Base-by-base conservation (phyloP, 2,797 vertebrate species). In the Anguilla anguilla region DNA sequence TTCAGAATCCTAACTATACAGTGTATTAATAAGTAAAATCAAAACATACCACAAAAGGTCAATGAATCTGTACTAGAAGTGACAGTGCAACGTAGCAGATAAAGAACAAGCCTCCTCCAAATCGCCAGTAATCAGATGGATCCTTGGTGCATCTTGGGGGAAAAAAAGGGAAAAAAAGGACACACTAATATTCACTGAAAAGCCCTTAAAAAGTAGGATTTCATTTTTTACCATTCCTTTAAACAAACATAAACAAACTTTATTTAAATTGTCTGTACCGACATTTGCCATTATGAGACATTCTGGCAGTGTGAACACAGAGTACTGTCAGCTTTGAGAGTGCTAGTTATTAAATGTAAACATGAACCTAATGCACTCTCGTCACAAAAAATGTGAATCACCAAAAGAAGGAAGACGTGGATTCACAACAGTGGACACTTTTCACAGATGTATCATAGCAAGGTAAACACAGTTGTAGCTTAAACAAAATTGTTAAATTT, bases 31-130 rank as follows among this genome's bases (percentile, higher is more conserved):
- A 64, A 87, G 31, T 87, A 64, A 83, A 83, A 86, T 86, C 69
- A 87, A 86, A 86, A 79, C 53, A 87, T 46, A 82, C 35, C 74
- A 82, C 55, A 87, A 82, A 82, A 82, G 17, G 55, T 87, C 79
- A 49, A 72, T 69, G 28, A 85, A 77, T 88, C 64, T 85, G 82
- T 85, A 74, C 87, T 67, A 85, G 17, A 81, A 57, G 83, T 61
- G 69, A 74, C 84, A 69, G 61, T 85, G 84, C 28, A 69, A 85
- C 19, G 10, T 84, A 84, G 64, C 82, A 85, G 67, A 84, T 88
- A 85, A 85, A 59, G 46, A 85, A 59, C n/a, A 88, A 79, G 59
- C 83, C 87, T 87, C 86, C 86, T 84, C 81, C 86, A 84, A 84
- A 87, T 84, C 85, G 67, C 31, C 49, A 59, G 87, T 57, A 49